Base-by-base conservation (phyloP, 2,113 vertebrate genomes). In the Sebastes schlegelii region DNA sequence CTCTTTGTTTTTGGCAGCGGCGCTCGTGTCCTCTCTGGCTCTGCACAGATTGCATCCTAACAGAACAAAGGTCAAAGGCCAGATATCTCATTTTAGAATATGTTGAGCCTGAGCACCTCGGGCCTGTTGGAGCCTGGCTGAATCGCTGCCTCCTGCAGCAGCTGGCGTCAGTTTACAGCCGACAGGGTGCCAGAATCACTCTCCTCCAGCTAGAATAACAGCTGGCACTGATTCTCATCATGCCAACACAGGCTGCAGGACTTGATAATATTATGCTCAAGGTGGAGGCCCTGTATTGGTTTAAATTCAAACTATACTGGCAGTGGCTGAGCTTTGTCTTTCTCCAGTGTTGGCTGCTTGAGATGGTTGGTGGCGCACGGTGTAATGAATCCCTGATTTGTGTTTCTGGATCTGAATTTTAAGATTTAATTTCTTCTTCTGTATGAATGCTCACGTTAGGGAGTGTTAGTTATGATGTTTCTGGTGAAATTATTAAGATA, bases 151-250 rank as follows among this genome's bases (percentile, higher is more conserved):
- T 71, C 78, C 71, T 23, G 67, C 76, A 69, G 86, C 88, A 84
- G 77, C 88, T 90, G 91, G 88, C 85, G 2, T 23, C 75, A 2
- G 45, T 80, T 86, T 83, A 74, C 74, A 68, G 66, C 73, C 68
- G 19, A 9, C 64, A 16, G 75, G 9, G 49, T 72, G 84, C 86
- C 88, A 88, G 82, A 55, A 54, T 46, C 43, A 4, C 8, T 79
- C 74, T 87, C 79, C 79, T 87, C 66, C 82, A 79, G 84, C 78
- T 49, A 69, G 75, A 89, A 52, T 3, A 86, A 57, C 90, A 90
- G 86, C 88, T 90, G 88, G 90, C 88, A 80, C 21, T 4, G 77
- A 74, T 54, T 26, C 77, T 11, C 84, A 69, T 72, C 84, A 61
- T 64, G 74, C 80, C 85, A 86, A 26, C 80, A 16, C 80, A 71